Evolutionary conservation across 2,888 invertebrate species (phyloP), one percentile per base, ranked within the genome.

Genomic region (Clanis bilineata): DNA sequence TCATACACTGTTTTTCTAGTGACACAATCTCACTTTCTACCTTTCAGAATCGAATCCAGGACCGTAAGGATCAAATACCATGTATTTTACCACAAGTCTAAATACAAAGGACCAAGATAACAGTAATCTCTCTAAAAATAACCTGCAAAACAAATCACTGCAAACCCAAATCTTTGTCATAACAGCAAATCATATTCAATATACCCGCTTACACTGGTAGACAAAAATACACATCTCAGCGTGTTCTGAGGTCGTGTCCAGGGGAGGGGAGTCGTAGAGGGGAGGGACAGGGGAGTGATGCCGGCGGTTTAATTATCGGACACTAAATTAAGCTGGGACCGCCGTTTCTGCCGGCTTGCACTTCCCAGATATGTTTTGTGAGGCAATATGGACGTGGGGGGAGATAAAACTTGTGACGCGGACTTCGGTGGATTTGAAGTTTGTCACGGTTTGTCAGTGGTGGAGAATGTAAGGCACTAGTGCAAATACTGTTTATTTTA

Each of bases 211-310:
- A 69, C 69, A 75, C 74, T 82, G 79, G 78, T 81, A 79, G 77
- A 80, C 85, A 85, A 86, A 85, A 86, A 85, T 84, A 76, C 79
- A 77, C 74, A 74, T 76, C 80, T 86, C 87, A 86, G 87, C 87
- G 80, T 78, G 82, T 83, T 75, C 71, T 66, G 68, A 68, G 71
- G 69, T 73, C 69, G 75, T 62, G 71, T 76, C 78, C 79, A 60
- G 32, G 10, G 68, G 69, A 39, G 28, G 47, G 51, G 38, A 7
- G 45, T 70, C 32, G 41, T 9, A n/a, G n/a, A n/a, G n/a, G 21
- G 41, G 32, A 43, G 58, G 21, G 47, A 7, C n/a, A n/a, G 23
- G 39, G 43, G 54, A 58, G 61, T 56, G 66, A 68, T 70, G 66
- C 71, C 12, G 44, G 51, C 28, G 51, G 75, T 80, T 79, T 79